Conservation (phyloP, 2,113 vertebrate species). For the Cathartes aura region DNA sequence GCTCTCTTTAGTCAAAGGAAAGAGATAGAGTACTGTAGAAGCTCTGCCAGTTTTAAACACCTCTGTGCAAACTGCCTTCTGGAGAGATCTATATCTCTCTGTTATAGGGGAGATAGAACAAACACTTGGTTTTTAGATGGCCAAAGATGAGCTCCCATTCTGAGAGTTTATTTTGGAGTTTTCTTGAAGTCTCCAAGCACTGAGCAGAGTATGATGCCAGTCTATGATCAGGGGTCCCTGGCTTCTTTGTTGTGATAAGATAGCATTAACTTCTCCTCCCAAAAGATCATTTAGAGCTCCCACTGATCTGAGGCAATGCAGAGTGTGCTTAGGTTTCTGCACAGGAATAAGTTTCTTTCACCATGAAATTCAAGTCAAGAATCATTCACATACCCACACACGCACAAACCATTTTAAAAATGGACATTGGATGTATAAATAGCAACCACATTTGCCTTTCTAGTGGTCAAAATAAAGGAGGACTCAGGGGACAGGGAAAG, state of each 20-base stretch:
- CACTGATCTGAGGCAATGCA: neutral
- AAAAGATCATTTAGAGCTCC: neutral
- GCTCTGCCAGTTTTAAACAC: neutral
- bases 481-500: neutral
- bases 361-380: neutral
- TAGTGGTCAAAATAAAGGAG: neutral
- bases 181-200: neutral
- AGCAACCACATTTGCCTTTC: neutral
- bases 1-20: neutral
- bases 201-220: neutral
- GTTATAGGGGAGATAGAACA: neutral
- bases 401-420: neutral
- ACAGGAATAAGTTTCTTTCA: neutral
- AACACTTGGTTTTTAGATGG: neutral
- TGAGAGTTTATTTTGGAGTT: neutral
- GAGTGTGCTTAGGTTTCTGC: neutral
- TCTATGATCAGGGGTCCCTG: neutral
- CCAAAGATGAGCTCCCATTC: neutral
- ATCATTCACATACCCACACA: neutral
- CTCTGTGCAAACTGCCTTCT: neutral
- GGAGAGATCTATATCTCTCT: fast-evolving
- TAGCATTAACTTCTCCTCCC: neutral
- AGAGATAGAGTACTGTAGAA: neutral
- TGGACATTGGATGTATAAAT: neutral
- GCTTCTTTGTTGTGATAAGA: neutral